phyloP scores from a whole-genome alignment of 2,888 invertebrate genomes.

The Netelia fuscicornis region DNA sequence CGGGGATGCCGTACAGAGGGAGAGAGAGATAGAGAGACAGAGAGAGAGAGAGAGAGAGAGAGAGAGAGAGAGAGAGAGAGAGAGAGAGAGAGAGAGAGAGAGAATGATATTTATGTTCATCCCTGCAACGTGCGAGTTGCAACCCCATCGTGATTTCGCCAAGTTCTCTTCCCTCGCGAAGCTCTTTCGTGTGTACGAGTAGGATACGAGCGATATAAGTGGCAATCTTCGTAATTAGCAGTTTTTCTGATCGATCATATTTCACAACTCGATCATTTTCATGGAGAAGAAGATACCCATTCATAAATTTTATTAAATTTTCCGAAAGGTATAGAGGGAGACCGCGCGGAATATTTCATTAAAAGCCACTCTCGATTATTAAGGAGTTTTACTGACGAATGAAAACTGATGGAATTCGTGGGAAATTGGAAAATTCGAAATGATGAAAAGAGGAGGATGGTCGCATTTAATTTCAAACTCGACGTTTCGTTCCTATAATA shows the following conservation, averaged over 20 bases:
- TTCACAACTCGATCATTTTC: slow-evolving; percentile 44
- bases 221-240: slow-evolving; percentile 36
- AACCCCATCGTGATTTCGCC: slow-evolving; percentile 45
- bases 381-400: not conserved
- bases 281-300: not conserved
- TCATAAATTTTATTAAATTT: slow-evolving; percentile 12
- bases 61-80: slow-evolving; percentile 40
- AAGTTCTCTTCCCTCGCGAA: slow-evolving; percentile 1
- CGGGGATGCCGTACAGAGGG: slow-evolving; percentile 53
- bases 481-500: too few species aligned
- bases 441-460: not conserved
- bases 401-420: not conserved
- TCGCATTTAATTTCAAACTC: too few species aligned
- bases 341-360: not conserved
- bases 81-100: slow-evolving; percentile 36
- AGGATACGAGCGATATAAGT: slow-evolving; percentile 6
- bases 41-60: slow-evolving; percentile 25
- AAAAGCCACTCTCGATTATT: not conserved
- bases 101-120: slow-evolving; percentile 46
- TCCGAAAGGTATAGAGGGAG: too few species aligned
- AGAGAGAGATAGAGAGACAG: slow-evolving; percentile 52
- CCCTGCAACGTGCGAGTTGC: slow-evolving; percentile 1
- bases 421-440: not conserved
- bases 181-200: not conserved
- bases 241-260: slow-evolving; percentile 49